Evolutionary conservation across 2,888 invertebrate genomes (phyloP), one percentile per base, ranked within the genome.

Genomic region (Apotomis turbidana): DNA sequence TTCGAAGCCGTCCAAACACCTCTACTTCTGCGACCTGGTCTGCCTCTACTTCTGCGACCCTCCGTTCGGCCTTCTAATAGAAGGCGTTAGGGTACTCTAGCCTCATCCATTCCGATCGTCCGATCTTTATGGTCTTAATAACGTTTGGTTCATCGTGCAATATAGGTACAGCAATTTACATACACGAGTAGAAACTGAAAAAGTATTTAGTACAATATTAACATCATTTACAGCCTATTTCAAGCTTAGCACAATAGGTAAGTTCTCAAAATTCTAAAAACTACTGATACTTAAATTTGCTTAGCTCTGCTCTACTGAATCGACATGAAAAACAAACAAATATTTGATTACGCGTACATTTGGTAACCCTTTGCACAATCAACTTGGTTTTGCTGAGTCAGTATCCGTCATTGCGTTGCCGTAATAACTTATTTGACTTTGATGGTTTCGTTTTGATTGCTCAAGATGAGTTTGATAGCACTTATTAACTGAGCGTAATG

Each of bases 311-410:
- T 49, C 27, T 12, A 10, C 46, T 41, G 46, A 61, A 15, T 61
- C 60, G 15, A 61, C 12, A 61, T 36, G 36, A 62, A 38, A 12
- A 0, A 10, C 49, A 49, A 49, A n/a, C 36, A n/a, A 62, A 36
- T 62, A 62, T 62, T 62, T 62, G 36, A 27, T 15, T 15, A 15
- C 15, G 0, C 62, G 3, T 36, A 62, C n/a, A 62, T 62, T 62
- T 36, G 62, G 41, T 61, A 46, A 27, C 46, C 15, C n/a, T 61
- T 9, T 61, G 51, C 62, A 51, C 36, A 12, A 51, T 62, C 12
- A 62, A 27, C 12, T 36, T n/a, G 12, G n/a, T 51, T 61, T 49
- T 49, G 41, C 13, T 2, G 44, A 60, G 57, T 13, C 36, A 46
- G 12, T 60, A 4, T 6, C 2, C 10, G 4, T 15, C 13, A 46